phyloP scores from a whole-genome alignment of 1,140 invertebrate species.

The Drosophila truncata region DNA sequence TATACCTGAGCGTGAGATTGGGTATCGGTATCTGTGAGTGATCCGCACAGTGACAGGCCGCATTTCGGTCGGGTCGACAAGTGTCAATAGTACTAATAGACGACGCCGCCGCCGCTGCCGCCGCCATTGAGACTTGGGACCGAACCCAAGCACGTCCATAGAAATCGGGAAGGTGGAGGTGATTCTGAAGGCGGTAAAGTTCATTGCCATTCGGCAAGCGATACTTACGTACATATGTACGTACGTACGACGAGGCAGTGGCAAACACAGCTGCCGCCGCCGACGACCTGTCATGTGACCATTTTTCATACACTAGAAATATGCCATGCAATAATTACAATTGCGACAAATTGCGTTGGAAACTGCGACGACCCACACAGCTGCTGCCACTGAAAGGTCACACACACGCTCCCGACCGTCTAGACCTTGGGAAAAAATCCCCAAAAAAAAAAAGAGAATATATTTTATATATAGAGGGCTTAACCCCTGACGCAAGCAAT shows the following conservation, averaged over 20 bases:
- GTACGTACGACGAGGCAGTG: not conserved
- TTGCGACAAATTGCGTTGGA: conserved; percentile 19
- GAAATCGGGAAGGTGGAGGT: conserved; percentile 12
- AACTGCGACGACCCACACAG: conserved; percentile 28
- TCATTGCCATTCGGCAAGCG: conserved; percentile 73
- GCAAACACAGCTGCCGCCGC: conserved; percentile 72
- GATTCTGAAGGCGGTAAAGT: conserved; percentile 74
- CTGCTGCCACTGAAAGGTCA: conserved; percentile 51
- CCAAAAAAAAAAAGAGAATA: not conserved
- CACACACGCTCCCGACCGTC: conserved; percentile 25
- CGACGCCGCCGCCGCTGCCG: conserved; percentile 30
- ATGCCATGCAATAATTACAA: conserved; percentile 16
- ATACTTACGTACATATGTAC: conserved; percentile 14
- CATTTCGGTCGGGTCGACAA: conserved; percentile 76
- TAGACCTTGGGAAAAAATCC: conserved; percentile 34
- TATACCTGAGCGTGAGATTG: conserved; percentile 38
- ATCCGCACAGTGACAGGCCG: conserved; percentile 77
- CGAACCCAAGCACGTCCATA: conserved; percentile 43
- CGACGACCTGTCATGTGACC: conserved; percentile 72
- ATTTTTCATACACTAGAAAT: conserved; percentile 60
- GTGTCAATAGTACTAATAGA: conserved; percentile 83
- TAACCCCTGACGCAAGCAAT: conserved; percentile 47
- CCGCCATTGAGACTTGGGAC: conserved; percentile 45
- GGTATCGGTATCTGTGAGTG: conserved; percentile 57
- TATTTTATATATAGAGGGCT: not conserved